Conservation (phyloP, 2,888 invertebrate species). For the Erpobdella octoculata region DNA sequence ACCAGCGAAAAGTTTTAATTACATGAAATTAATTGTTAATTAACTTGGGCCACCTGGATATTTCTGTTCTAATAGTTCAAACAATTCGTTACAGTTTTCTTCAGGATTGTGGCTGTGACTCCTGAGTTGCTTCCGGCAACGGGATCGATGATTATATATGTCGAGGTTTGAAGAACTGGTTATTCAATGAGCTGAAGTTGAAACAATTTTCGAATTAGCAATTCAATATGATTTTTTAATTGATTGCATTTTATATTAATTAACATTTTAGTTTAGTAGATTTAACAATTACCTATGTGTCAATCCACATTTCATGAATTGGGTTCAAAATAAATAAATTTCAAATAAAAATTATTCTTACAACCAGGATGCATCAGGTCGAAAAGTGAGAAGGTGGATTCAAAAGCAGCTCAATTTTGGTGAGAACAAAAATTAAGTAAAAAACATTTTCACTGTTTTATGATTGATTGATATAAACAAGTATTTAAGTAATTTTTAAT, state of each 20-base stretch:
- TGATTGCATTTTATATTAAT: too few species aligned
- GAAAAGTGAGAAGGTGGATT: conserved; percentile 36
- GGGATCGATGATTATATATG: conserved; percentile 74
- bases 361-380: conserved; percentile 33
- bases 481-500: neutral
- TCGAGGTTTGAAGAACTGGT: conserved; percentile 56
- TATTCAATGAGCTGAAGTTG: neutral
- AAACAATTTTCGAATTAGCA: too few species aligned
- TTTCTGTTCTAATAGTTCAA: neutral
- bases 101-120: conserved; percentile 83
- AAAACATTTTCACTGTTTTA: neutral
- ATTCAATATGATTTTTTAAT: too few species aligned
- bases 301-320: too few species aligned
- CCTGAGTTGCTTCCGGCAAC: conserved; percentile 83
- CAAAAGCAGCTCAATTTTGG: conserved; percentile 37
- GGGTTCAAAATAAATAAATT: neutral
- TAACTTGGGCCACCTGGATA: neutral
- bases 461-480: neutral
- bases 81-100: conserved; percentile 60
- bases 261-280: too few species aligned
- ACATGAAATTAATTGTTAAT: too few species aligned
- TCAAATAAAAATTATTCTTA: neutral
- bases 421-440: conserved; percentile 6
- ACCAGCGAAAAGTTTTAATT: too few species aligned
- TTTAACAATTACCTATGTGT: too few species aligned